These are phyloP conservation scores for Poecilia velifera DNA, from an alignment of 2,797 vertebrate genomes.

Conservation along the genomic window DNA sequence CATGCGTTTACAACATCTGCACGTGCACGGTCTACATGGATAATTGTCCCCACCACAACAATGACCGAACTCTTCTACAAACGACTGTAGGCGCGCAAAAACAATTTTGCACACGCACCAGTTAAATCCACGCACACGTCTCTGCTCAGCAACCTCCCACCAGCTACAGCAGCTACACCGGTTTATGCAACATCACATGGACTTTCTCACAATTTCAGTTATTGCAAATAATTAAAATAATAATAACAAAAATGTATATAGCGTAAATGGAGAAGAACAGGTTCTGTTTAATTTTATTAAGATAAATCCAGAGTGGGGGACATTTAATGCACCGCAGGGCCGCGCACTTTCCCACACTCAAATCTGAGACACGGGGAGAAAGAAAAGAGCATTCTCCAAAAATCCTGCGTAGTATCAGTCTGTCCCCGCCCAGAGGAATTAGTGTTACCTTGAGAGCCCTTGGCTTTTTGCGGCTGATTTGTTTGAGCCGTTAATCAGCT, in stretches of 20 bases:
- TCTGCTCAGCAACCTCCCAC: slow-evolving; percentile 17
- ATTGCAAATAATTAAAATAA: not conserved
- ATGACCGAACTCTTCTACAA: not conserved
- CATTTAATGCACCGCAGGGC: not conserved
- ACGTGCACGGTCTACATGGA: not conserved
- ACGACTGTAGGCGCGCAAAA: not conserved
- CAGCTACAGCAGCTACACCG: not conserved
- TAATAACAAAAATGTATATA: not conserved
- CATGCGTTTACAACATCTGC: not conserved
- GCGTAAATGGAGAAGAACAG: not conserved
- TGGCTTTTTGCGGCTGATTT: slow-evolving; percentile 70
- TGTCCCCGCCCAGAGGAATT: slow-evolving; percentile 54
- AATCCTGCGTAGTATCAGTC: slow-evolving; percentile 46
- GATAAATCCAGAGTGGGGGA: not conserved
- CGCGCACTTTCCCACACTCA: not conserved
- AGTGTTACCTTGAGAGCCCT: slow-evolving; percentile 74
- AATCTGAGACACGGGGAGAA: slow-evolving; percentile 6
- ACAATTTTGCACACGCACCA: not conserved
- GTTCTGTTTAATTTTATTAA: not conserved
- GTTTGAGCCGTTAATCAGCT: slow-evolving; percentile 68
- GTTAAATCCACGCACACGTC: slow-evolving; percentile 13
- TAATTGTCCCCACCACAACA: not conserved
- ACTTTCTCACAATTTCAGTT: not conserved
- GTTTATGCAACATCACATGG: slow-evolving; percentile 48
- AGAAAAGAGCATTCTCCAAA: slow-evolving; percentile 41